A percentile compares a stretch with the other conserved stretches of the same genome.
Evolutionary conservation across 1,140 invertebrate species (phyloP).

Genomic region (Heliconius nattereri): DNA sequence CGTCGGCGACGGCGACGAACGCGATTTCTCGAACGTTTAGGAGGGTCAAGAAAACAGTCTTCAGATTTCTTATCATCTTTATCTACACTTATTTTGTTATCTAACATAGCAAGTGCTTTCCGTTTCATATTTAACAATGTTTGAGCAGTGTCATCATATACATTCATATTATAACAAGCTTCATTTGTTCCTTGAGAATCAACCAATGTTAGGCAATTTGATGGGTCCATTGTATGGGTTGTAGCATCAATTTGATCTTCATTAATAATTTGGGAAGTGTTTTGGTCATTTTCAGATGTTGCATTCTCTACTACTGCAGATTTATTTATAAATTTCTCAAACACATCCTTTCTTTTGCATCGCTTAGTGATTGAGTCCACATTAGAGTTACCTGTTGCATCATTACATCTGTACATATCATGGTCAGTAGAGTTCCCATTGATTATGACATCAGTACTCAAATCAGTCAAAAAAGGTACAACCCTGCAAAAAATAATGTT

Average conservation of each 20-base stretch:
- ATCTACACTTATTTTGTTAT: neutral
- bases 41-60: neutral
- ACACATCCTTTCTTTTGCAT: neutral
- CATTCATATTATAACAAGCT: neutral
- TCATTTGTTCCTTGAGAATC: neutral
- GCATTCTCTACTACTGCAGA: neutral
- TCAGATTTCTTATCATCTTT: neutral
- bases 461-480: neutral
- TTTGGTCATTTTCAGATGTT: neutral
- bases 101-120: slow-evolving; percentile 10
- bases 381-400: neutral
- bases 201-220: neutral
- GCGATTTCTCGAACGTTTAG: neutral
- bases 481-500: neutral
- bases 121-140: neutral
- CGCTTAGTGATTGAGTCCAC: neutral
- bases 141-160: neutral
- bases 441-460: neutral
- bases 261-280: neutral
- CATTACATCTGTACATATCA: neutral
- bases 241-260: neutral
- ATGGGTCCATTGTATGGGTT: neutral
- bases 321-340: neutral
- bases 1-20: neutral
- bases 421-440: neutral